Conservation (phyloP, 2,888 invertebrate genomes). For the Marronus borbonicus region DNA sequence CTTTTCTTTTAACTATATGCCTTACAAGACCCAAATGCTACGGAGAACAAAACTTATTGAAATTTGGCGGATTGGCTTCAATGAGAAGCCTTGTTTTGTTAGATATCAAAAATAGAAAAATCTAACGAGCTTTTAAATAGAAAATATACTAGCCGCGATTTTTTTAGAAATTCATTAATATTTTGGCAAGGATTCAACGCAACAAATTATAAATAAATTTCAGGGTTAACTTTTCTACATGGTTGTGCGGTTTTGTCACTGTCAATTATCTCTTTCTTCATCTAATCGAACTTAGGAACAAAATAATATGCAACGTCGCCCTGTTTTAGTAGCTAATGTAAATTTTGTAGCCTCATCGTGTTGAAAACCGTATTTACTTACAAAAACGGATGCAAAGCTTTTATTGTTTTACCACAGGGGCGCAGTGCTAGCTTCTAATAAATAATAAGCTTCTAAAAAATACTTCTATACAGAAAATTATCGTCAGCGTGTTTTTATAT, state of each 20-base stretch:
- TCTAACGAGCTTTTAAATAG: constrained; percentile 38
- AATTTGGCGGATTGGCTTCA: not conserved
- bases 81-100: not conserved
- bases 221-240: constrained; percentile 50
- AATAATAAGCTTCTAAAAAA: no score
- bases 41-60: no score
- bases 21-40: no score
- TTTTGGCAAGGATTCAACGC: constrained; percentile 52
- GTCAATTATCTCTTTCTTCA: constrained; percentile 37
- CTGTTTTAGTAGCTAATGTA: not conserved
- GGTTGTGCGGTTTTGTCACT: constrained; percentile 44
- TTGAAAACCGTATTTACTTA: constrained; percentile 15
- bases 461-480: no score
- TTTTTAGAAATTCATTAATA: constrained; percentile 53
- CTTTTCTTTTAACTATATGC: no score
- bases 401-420: not conserved
- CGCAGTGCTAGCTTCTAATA: not conserved
- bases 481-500: not conserved
- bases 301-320: not conserved
- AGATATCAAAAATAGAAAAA: constrained; percentile 10
- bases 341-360: not conserved
- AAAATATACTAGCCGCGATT: constrained; percentile 32
- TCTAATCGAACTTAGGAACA: constrained; percentile 11
- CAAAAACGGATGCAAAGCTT: constrained; percentile 3
- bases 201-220: constrained; percentile 53